Evolutionary conservation across 2,888 invertebrate genomes (phyloP), one percentile per base, ranked within the genome.

Genomic region (Argyra leucocephala): DNA sequence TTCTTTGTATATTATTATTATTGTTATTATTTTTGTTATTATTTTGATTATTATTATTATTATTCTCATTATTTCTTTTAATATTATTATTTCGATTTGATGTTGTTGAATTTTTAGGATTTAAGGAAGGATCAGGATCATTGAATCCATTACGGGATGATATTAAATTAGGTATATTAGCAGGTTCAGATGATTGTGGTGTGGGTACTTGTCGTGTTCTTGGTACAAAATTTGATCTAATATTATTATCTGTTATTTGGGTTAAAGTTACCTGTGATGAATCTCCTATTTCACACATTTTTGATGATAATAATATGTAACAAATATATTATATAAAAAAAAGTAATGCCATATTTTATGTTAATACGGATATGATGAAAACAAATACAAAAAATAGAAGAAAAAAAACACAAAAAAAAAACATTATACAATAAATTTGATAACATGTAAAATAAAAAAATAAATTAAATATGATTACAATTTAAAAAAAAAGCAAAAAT

Each of bases 201-300:
- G 48, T 48, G 48, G 48, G 18, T 48, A n/a, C 48, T 48, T 48
- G 48, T 18, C 48, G 48, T 48, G 48, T 48, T 48, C 48, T 48
- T 48, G 48, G 48, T 48, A 48, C n/a, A 48, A 48, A 48, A 48
- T 48, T 48, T 48, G 48, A 48, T 48, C 48, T 48, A 18, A 48
- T 48, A 48, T 48, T 48, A 48, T 48, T 48, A 48, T 48, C 48
- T 18, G 48, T 48, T 48, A 48, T 18, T 48, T 48, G 48, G 9
- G 48, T 48, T 48, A 48, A 48, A 48, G 48, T 48, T 48, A 48
- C 48, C 48, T 48, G 48, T 48, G 48, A 48, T 48, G 48, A 18
- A 48, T 48, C 48, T 48, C 48, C 48, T 48, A 48, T n/a, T 48
- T 15, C 15, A 3, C 15, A 2, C 18, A 18, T n/a, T 2, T 48